Base-by-base conservation (phyloP, 2,797 vertebrate genomes). In the Heteromormyrus szaboi region DNA sequence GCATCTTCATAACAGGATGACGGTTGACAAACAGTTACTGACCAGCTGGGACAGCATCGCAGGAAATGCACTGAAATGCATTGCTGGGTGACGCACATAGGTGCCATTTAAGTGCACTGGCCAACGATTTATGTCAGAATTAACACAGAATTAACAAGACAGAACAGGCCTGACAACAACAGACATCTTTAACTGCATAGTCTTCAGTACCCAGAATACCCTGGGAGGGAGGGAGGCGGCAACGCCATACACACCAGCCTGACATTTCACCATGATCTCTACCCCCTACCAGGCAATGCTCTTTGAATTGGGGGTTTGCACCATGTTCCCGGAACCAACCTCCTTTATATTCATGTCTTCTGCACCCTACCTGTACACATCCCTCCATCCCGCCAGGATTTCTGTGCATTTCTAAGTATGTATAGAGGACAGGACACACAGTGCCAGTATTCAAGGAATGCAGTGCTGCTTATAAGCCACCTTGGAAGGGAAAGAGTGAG, bases 281-380 rank as follows among this genome's bases (percentile, higher is more conserved):
- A 94, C 93, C 94, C 93, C 94, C 95, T n/a, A 76, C 92, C 85
- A 93, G 89, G 92, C 93, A 91, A 46, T 7, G 88, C 88, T 85
- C 37, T 94, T 93, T 95, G 95, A 95, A 94, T 94, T 93, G 91
- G 41, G 87, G 90, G 92, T 91, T 92, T 89, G 92, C 88, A 90
- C 62, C 14, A 84, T 37, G 41, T 11, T 87, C 41, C 25, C 4
- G 29, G 90, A 88, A 88, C 92, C 91, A 83, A 2, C 51, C 87
- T 93, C 29, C 92, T 94, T 90, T 92, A 95, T 95, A 95, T 94
- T 95, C 91, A 94, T 93, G 89, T 89, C 72, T 90, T 5, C 19
- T 12, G 88, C 88, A 76, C 68, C 91, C 91, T 90, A 93, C 90
- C 92, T 89, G 37, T 12, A 37, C 50, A 37, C 50, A 14, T 17